phyloP scores from a whole-genome alignment of 2,888 invertebrate genomes.

The Drosophila neotestacea region DNA sequence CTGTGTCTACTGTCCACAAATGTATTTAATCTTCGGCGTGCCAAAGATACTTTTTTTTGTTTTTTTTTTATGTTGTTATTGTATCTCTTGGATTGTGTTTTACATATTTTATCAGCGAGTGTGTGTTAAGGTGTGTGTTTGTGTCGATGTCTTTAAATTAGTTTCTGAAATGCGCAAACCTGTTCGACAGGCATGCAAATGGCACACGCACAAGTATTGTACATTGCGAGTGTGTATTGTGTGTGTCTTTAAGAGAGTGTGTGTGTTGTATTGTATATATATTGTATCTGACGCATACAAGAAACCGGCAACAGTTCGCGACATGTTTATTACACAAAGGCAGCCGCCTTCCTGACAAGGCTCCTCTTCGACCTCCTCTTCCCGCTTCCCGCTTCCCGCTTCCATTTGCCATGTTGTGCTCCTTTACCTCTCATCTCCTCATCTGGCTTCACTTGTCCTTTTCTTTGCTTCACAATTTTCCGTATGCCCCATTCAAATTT shows the following conservation, averaged over 20 bases:
- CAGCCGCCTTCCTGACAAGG: conserved; percentile 6
- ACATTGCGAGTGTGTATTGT: background rate
- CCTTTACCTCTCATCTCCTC: background rate
- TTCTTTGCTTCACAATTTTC: conserved; percentile 20
- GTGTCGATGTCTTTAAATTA: conserved; percentile 51
- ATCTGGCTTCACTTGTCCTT: conserved; percentile 26
- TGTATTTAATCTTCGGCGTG: background rate
- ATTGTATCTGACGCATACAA: conserved; percentile 43
- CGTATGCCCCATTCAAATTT: conserved; percentile 62
- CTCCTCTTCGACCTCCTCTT: background rate
- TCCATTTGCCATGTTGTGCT: too few species aligned
- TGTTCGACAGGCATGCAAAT: conserved; percentile 62
- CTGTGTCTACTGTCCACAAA: too few species aligned
- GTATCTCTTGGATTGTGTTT: conserved; percentile 26
- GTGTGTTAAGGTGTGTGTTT: background rate
- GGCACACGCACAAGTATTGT: conserved; percentile 33
- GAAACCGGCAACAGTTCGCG: conserved; percentile 36
- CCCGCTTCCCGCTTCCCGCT: background rate
- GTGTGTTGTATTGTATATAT: conserved; percentile 24
- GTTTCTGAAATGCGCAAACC: conserved; percentile 63
- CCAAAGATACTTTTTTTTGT: background rate
- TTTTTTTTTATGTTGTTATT: conserved; percentile 7
- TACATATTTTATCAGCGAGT: conserved; percentile 59
- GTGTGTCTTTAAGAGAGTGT: conserved; percentile 10
- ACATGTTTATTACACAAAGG: conserved; percentile 48